Conservation (phyloP, 2,888 invertebrate genomes). For the Agrotis clavis region DNA sequence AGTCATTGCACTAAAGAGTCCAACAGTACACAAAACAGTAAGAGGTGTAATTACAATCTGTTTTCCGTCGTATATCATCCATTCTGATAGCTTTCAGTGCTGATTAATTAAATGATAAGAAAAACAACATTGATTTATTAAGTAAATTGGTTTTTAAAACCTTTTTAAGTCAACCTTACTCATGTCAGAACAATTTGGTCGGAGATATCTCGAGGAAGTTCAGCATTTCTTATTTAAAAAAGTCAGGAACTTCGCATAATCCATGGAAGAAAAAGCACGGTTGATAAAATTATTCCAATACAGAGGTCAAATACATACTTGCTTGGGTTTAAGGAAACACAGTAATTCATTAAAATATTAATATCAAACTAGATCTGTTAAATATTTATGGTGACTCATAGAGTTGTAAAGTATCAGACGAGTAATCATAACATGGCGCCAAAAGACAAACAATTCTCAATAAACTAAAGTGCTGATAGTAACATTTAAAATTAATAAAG, state of each 20-base stretch:
- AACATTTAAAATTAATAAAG: slow-evolving; percentile 30
- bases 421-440: slow-evolving; percentile 28
- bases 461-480: slow-evolving; percentile 21
- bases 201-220: slow-evolving; percentile 32
- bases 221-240: slow-evolving; percentile 11
- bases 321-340: neutral
- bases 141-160: slow-evolving; percentile 70
- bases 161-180: slow-evolving; percentile 70
- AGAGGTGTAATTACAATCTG: slow-evolving; percentile 77
- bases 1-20: slow-evolving; percentile 19
- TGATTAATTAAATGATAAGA: slow-evolving; percentile 85
- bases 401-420: slow-evolving; percentile 1
- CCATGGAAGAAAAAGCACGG: neutral
- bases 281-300: slow-evolving; percentile 2
- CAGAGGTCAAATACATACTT: neutral
- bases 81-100: slow-evolving; percentile 76
- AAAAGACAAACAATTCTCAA: slow-evolving; percentile 29
- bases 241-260: slow-evolving; percentile 11
- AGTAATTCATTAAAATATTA: neutral
- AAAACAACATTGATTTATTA: slow-evolving; percentile 77
- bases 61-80: slow-evolving; percentile 76
- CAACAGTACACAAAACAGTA: slow-evolving; percentile 47
- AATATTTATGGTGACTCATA: too few species aligned
- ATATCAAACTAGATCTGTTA: neutral
- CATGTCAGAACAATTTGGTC: slow-evolving; percentile 48